phyloP scores from a whole-genome alignment of 2,797 vertebrate species.

The Loriculus beryllinus region DNA sequence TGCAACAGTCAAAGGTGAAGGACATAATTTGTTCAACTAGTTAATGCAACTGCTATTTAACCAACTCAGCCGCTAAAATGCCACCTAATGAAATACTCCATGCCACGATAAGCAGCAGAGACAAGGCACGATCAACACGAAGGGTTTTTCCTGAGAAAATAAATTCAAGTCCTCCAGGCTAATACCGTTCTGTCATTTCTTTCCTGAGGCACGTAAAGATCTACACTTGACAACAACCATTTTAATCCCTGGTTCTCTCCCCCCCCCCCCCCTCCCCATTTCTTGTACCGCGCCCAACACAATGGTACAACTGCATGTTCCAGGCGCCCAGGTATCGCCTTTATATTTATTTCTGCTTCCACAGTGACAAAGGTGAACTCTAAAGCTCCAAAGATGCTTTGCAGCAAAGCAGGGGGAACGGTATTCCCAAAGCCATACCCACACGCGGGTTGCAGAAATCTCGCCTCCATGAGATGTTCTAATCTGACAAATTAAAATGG shows the following conservation, averaged over 20 bases:
- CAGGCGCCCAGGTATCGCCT: background rate
- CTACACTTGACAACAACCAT: conserved; percentile 50
- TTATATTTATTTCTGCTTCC: conserved; percentile 41
- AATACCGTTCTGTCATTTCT: background rate
- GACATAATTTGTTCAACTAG: conserved; percentile 46
- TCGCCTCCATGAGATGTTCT: conserved; percentile 28
- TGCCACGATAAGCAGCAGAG: conserved; percentile 21
- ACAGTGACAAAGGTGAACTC: conserved; percentile 39
- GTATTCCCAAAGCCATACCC: background rate
- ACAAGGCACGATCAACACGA: background rate
- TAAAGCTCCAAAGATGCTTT: conserved; percentile 9
- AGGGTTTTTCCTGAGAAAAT: background rate
- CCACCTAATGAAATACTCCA: conserved; percentile 22
- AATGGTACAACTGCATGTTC: conserved; percentile 36
- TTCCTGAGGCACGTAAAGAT: background rate
- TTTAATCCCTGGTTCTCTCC: background rate
- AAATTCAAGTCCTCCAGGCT: background rate
- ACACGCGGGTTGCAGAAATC: conserved; percentile 1
- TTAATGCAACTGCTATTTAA: conserved; percentile 42
- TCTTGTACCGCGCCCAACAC: conserved; percentile 56
- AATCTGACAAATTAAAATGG: conserved; percentile 56
- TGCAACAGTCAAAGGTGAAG: conserved; percentile 23
- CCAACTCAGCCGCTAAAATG: conserved; percentile 23
- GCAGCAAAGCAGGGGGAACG: conserved; percentile 7
- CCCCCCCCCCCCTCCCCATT: background rate